Conservation (phyloP, 1,140 invertebrate species). For the Pentalonia nigronervosa region DNA sequence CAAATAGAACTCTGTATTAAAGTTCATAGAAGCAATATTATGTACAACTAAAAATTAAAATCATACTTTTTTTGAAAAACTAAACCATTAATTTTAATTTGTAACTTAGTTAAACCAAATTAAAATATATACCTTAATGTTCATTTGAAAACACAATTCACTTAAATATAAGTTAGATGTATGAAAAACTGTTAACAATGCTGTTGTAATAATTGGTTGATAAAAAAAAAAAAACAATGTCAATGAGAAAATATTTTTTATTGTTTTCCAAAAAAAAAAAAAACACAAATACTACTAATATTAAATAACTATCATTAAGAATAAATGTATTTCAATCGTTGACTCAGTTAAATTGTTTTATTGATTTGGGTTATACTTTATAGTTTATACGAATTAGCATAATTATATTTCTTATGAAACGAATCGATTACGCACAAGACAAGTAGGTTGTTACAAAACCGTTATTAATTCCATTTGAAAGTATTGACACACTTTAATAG, state of each 20-base stretch:
- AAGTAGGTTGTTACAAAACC: not conserved
- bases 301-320: not conserved
- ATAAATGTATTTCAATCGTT: not conserved
- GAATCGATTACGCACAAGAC: slow-evolving; percentile 20
- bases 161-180: not conserved
- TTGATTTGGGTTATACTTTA: not conserved
- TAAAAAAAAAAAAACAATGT: not conserved
- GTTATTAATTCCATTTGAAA: not conserved
- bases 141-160: not conserved
- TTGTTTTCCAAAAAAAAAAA: not conserved
- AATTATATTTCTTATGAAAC: slow-evolving; percentile 4
- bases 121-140: not conserved
- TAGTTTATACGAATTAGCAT: not conserved
- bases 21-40: not conserved
- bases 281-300: not conserved
- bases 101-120: not conserved
- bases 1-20: not conserved
- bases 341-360: not conserved
- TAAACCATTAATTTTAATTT: not conserved
- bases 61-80: not conserved
- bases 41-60: not conserved
- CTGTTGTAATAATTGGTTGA: not conserved
- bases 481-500: not conserved
- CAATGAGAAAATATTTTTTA: not conserved
- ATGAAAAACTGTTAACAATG: not conserved